phyloP scores from a whole-genome alignment of 2,113 vertebrate species.

The Ammodytes dubius region DNA sequence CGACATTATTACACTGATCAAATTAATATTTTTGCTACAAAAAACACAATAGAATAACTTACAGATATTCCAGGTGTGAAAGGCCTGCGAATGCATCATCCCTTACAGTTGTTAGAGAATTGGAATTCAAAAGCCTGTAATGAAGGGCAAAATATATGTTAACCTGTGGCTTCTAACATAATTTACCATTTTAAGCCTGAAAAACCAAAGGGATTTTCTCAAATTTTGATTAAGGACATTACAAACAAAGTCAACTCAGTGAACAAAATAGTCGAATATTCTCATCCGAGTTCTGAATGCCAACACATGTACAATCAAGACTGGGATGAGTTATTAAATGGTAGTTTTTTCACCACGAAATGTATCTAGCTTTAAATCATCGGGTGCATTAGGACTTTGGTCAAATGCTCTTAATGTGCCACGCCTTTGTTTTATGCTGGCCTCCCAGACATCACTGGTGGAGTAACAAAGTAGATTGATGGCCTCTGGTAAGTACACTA shows the following conservation, averaged over 20 bases:
- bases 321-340: too few relatives aligned
- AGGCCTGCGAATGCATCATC: conserved; percentile 98
- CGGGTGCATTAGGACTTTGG: not conserved
- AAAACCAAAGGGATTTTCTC: not conserved
- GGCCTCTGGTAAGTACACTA: conserved; percentile 2
- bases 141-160: conserved; percentile 1
- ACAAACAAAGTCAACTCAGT: not conserved
- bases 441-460: conserved; percentile 22
- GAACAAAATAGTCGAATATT: not conserved
- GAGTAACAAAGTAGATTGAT: conserved; percentile 31
- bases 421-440: conserved; percentile 58
- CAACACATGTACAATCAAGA: not conserved
- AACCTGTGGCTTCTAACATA: not conserved
- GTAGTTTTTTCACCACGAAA: not conserved
- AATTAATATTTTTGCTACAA: not conserved
- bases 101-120: conserved; percentile 93
- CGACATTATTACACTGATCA: not conserved
- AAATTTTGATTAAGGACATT: not conserved
- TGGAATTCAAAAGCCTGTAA: conserved; percentile 96
- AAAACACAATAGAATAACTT: conserved; percentile 78
- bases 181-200: not conserved
- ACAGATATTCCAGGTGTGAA: conserved; percentile 97
- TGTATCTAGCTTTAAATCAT: not conserved
- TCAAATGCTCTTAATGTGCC: conserved; percentile 26
- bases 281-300: not conserved